Evolutionary conservation across 2,888 invertebrate species (phyloP).

Genomic region (Stenchaetothrips biformis): DNA sequence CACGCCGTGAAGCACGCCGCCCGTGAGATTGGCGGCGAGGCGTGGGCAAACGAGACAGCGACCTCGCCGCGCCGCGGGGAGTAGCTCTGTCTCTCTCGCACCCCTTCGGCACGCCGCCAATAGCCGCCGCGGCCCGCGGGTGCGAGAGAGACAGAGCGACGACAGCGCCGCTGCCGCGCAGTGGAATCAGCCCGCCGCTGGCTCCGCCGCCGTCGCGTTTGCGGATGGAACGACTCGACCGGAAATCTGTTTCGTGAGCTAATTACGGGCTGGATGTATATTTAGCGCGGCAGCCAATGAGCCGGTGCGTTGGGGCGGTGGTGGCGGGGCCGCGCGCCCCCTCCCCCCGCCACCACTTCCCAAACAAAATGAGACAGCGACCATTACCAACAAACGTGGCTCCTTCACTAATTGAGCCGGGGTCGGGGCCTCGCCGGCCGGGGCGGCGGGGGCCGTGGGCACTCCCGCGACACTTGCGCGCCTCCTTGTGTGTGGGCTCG

Average conservation of each 20-base stretch:
- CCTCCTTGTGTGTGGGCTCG: no score
- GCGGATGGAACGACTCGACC: neutral
- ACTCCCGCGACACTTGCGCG: conserved; percentile 25
- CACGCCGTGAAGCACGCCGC: neutral
- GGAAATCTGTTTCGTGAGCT: conserved; percentile 24
- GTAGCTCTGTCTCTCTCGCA: no score
- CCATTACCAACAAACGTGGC: conserved; percentile 24
- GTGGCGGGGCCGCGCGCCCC: conserved; percentile 8
- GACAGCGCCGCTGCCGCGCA: no score
- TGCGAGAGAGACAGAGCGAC: no score
- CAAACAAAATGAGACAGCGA: conserved; percentile 16
- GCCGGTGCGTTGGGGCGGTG: conserved; percentile 1
- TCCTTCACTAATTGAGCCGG: conserved; percentile 2
- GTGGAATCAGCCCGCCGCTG: no score
- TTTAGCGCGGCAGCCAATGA: conserved; percentile 20
- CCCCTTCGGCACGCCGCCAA: no score
- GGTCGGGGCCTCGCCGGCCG: neutral
- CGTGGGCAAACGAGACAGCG: conserved; percentile 7
- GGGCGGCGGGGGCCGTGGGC: neutral
- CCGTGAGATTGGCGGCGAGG: neutral
- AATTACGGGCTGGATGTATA: conserved; percentile 23
- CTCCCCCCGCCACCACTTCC: conserved; percentile 5
- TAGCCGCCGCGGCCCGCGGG: no score
- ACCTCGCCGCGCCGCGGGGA: neutral
- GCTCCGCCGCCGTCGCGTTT: no score